These are phyloP conservation scores for Pardosa pseudoannulata DNA, from an alignment of 2,888 invertebrate species.

Conservation along the genomic window DNA sequence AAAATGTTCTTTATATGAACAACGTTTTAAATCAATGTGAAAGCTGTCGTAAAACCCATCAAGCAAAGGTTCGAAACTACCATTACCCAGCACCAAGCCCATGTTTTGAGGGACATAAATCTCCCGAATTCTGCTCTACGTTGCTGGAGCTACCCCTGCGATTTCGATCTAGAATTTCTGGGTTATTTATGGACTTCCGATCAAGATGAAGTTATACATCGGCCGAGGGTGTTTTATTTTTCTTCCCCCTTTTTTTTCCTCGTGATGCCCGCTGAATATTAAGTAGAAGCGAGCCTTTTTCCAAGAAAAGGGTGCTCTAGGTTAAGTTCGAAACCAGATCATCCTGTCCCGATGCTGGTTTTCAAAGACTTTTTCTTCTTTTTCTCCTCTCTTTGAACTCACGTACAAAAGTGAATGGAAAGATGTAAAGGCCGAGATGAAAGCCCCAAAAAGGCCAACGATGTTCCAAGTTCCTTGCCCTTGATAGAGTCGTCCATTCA, in stretches of 20 bases:
- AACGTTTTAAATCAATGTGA: background rate
- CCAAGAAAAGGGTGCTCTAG: too few relatives aligned
- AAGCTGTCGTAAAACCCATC: background rate
- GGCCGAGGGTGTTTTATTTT: background rate
- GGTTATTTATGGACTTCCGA: background rate
- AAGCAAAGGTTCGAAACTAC: background rate
- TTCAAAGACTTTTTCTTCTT: too few relatives aligned
- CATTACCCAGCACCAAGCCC: background rate
- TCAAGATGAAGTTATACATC: background rate
- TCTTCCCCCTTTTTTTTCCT: too few relatives aligned
- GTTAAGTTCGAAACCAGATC: too few relatives aligned
- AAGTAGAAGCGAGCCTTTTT: too few relatives aligned
- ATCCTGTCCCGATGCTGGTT: too few relatives aligned
- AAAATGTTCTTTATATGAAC: background rate
- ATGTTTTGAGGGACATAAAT: background rate
- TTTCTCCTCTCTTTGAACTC: too few relatives aligned
- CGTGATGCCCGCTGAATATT: background rate
- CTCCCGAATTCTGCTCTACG: background rate
- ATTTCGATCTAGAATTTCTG: background rate
- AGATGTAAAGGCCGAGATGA: too few relatives aligned
- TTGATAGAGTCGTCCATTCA: too few relatives aligned
- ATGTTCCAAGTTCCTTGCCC: too few relatives aligned
- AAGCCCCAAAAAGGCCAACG: too few relatives aligned
- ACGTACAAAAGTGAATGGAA: too few relatives aligned
- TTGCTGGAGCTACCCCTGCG: background rate